Percentiles rank a stretch among this genome's conserved stretches.
Evolutionary conservation across 2,888 invertebrate species (phyloP).

Genomic region (Tenthredo amoena): DNA sequence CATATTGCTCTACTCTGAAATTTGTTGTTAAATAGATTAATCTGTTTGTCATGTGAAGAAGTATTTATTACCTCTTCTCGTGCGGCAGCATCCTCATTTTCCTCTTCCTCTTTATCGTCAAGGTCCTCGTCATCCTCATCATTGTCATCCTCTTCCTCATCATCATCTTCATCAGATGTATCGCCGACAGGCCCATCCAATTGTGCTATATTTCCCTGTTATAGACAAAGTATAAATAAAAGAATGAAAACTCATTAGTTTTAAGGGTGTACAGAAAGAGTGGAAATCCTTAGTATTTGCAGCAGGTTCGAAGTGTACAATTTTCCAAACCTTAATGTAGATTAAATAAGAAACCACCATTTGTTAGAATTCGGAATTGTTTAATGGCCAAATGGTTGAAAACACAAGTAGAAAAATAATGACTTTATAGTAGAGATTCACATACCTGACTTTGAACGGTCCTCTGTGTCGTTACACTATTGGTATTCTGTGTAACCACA

Average conservation of each 20-base stretch:
- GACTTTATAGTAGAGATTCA: not conserved
- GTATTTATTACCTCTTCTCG: constrained; percentile 72
- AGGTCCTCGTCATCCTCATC: constrained; percentile 79
- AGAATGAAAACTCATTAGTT: not conserved
- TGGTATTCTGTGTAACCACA: constrained; percentile 68
- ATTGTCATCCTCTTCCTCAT: constrained; percentile 84
- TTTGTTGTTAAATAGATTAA: too few species aligned
- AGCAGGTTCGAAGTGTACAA: not conserved
- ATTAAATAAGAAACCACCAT: not conserved
- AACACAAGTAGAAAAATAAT: not conserved
- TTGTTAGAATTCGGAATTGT: not conserved
- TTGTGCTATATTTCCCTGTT: constrained; percentile 76
- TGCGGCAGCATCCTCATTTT: constrained; percentile 75
- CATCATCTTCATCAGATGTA: constrained; percentile 88
- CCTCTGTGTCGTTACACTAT: constrained; percentile 68
- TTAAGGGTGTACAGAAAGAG: not conserved
- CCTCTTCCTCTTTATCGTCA: constrained; percentile 78
- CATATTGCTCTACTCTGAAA: too few species aligned
- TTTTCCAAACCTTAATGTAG: not conserved
- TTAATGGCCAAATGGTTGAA: not conserved
- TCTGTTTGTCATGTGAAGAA: not conserved
- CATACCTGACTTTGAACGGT: constrained; percentile 69
- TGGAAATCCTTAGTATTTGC: not conserved
- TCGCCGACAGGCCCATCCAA: constrained; percentile 84
- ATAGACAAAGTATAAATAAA: constrained; percentile 28